Base-by-base conservation (phyloP, 1,140 invertebrate genomes). In the Triops longicaudatus region DNA sequence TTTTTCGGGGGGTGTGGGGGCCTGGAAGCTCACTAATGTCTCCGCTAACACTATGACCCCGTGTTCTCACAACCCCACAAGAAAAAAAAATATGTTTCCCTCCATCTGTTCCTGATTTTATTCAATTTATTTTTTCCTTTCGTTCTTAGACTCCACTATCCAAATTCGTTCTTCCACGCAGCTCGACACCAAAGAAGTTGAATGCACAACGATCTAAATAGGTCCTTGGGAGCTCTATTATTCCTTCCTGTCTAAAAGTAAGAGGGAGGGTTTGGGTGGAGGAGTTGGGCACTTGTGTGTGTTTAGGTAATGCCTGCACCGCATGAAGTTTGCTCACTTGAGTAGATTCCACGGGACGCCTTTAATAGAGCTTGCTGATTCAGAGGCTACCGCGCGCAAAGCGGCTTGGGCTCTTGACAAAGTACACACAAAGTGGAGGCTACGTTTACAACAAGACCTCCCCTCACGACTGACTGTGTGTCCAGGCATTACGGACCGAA, bases 271-370 rank as follows among this genome's bases (percentile, higher is more conserved):
- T 37, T 37, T 37, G 31, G 31, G 31, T 37, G 31, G 31, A 37
- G 31, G 7, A 37, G 31, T 10, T 9, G 6, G 50, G 50, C 50
- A 17, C 22, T n/a, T 63, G 50, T 63, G 50, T 63, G 50, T 63
- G 50, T 63, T 63, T 63, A 63, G 50, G 50, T 63, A 63, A 63
- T 63, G 50, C 50, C 50, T 63, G 50, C 50, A 63, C 50, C 50
- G 50, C 50, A n/a, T 63, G 50, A 63, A 63, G 50, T 63, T 63
- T 63, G 50, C 50, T 63, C 50, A n/a, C 50, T 63, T 63, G 50
- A 63, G 50, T 63, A 63, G 9, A 63, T 63, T 63, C 50, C 22
- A 22, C 50, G 50, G 50, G 50, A 63, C 50, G 50, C 50, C 50
- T 63, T 63, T 63, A 63, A 63, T 63, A 63, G 50, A 63, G n/a